These are phyloP conservation scores for Porites cylindrica DNA, from an alignment of 92 coral and sea anemone species.

Conservation along the genomic window DNA sequence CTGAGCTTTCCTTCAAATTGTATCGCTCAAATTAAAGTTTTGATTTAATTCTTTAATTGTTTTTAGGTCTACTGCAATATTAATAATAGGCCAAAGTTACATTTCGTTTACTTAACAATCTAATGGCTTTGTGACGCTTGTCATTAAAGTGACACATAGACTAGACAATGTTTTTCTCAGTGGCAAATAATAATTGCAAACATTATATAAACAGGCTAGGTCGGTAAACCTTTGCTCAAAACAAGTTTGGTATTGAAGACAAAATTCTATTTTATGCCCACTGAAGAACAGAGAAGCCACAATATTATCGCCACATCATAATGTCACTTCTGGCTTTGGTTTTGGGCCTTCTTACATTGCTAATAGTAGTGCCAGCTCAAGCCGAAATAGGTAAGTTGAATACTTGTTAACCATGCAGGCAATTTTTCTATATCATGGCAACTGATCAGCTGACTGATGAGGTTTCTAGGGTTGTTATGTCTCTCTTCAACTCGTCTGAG, in stretches of 20 bases:
- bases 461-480: no score
- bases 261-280: neutral
- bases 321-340: neutral
- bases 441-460: no score
- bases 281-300: neutral
- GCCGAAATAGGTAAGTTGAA: conserved; percentile 4
- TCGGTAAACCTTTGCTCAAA: neutral
- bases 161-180: neutral
- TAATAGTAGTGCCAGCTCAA: neutral
- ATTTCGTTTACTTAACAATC: conserved; percentile 2
- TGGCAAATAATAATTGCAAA: neutral
- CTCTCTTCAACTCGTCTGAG: no score
- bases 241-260: neutral
- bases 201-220: neutral
- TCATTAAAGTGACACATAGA: neutral
- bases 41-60: no score
- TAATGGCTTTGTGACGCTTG: neutral
- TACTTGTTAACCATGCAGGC: neutral
- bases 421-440: no score
- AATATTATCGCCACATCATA: neutral
- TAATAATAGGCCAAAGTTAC: neutral
- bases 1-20: no score
- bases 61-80: neutral
- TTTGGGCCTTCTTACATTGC: neutral
- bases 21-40: no score